Conservation (phyloP, 2,113 vertebrate genomes). For the Todiramphus chloris region DNA sequence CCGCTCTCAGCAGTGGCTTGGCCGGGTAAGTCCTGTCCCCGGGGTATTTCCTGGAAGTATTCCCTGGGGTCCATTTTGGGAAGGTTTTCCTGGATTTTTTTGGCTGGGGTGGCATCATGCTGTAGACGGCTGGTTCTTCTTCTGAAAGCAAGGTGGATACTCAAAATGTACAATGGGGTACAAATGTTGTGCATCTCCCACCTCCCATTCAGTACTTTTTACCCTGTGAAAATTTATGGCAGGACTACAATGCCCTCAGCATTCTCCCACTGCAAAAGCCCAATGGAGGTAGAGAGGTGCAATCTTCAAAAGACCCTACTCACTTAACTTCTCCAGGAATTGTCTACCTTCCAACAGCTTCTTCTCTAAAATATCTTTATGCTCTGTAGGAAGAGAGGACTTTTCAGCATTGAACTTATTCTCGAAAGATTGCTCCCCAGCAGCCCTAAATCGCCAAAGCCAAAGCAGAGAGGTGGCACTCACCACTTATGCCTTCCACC, state of each 20-base stretch:
- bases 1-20: not conserved
- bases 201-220: not conserved
- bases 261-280: not conserved
- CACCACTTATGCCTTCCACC: slow-evolving; percentile 62
- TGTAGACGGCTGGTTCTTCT: not conserved
- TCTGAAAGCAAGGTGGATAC: slow-evolving; percentile 15
- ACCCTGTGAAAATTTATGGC: not conserved
- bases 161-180: not conserved
- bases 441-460: not conserved
- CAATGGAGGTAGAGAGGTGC: not conserved
- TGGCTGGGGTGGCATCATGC: not conserved
- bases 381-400: slow-evolving; percentile 20
- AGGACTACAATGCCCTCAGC: too few relatives aligned
- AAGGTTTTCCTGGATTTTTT: slow-evolving; percentile 70
- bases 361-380: slow-evolving; percentile 53
- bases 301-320: not conserved
- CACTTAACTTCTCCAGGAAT: slow-evolving; percentile 49
- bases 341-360: slow-evolving; percentile 51
- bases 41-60: not conserved
- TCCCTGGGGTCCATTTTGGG: slow-evolving; percentile 39
- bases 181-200: accelerated
- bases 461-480: not conserved
- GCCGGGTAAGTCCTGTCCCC: not conserved
- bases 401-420: not conserved
- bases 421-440: not conserved